Base-by-base conservation (phyloP, 1,140 invertebrate genomes). In the Nephotettix cincticeps region DNA sequence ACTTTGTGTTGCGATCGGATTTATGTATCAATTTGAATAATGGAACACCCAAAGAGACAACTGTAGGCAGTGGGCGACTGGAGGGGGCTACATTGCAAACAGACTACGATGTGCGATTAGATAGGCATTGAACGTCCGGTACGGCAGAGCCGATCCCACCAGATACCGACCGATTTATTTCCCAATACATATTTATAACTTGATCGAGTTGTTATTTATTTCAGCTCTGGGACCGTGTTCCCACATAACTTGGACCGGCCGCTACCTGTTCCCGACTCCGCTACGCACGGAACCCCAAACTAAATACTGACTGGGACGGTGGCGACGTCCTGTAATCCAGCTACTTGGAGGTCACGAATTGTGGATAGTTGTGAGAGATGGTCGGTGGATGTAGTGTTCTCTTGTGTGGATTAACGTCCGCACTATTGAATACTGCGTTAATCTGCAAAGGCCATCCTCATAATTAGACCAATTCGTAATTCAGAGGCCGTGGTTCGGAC, bases 131-230 rank as follows among this genome's bases (percentile, higher is more conserved):
- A 25, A 61, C 25, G 56, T 61, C 56, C 21, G n/a, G 19, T 27
- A 25, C 6, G 27, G 56, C n/a, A 21, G 56, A 13, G 4, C 23
- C 3, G 47, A 61, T 27, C 25, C n/a, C 14, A 2, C 23, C 56
- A 25, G 56, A 29, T 61, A 61, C 56, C n/a, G n/a, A 36, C 4
- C 13, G 23, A 61, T 27, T 25, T 61, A 25, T 27, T 61, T 25
- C 1, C 56, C 56, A 61, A 61, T 61, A 61, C 56, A 61, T 61
- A 61, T 61, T 61, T 61, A 61, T 61, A 61, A 61, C 56, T 61
- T 61, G 56, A 61, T 61, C 56, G 56, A 61, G 6, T 61, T 29
- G 23, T 27, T 21, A 61, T 27, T 61, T 61, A 61, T 61, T 29
- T 61, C 25, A 6, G 11, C 21, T 14, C n/a, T 28, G 23, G n/a